Conservation (phyloP, 2,797 vertebrate species). For the Leontopithecus rosalia region DNA sequence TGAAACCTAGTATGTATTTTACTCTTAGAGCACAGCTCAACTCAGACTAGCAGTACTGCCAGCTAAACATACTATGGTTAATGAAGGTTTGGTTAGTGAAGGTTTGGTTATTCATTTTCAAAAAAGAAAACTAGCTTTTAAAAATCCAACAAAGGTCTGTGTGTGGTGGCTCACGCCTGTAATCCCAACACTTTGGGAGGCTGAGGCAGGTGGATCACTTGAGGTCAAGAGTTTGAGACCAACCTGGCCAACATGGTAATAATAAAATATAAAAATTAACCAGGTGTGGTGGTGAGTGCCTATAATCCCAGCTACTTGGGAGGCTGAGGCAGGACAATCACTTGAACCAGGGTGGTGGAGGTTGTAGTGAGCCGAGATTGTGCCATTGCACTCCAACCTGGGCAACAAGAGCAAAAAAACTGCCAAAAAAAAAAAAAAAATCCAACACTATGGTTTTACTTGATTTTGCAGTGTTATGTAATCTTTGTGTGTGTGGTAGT, state of each 20-base stretch:
- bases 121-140: not conserved
- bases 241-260: not conserved
- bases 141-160: not conserved
- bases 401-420: not conserved
- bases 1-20: slow-evolving; percentile 27
- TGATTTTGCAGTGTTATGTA: not conserved
- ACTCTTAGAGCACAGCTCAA: not conserved
- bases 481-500: not conserved
- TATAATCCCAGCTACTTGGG: not conserved
- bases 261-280: not conserved
- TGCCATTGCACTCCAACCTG: not conserved
- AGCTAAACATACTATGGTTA: not conserved
- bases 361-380: not conserved
- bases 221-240: not conserved
- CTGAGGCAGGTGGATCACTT: not conserved
- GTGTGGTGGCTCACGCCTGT: not conserved
- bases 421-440: not conserved
- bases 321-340: not conserved
- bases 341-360: not conserved
- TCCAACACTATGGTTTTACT: slow-evolving; percentile 20
- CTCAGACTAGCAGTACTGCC: not conserved
- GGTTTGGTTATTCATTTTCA: slow-evolving; percentile 7
- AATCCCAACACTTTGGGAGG: not conserved
- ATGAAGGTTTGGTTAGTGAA: not conserved
- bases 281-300: not conserved